Evolutionary conservation across 2,797 vertebrate species (phyloP).

Genomic region (Gallinago solitaria): DNA sequence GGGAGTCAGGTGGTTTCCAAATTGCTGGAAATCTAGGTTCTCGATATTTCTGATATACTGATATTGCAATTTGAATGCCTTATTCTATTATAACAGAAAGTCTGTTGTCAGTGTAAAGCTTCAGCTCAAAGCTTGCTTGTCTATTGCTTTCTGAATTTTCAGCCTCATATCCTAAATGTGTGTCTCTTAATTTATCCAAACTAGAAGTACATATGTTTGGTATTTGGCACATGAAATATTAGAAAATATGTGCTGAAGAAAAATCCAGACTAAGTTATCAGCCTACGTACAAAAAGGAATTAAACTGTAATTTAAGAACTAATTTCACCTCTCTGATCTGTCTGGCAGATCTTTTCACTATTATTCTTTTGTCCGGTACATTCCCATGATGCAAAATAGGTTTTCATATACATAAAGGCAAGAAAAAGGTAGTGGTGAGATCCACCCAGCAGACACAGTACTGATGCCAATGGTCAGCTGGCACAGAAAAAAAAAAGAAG

Average conservation of each 20-base stretch:
- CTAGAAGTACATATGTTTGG: not conserved
- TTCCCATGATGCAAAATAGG: not conserved
- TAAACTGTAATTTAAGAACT: not conserved
- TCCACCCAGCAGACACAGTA: not conserved
- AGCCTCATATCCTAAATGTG: not conserved
- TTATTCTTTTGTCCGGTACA: not conserved
- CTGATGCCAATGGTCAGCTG: not conserved
- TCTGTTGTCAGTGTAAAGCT: not conserved
- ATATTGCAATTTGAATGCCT: not conserved
- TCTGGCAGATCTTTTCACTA: not conserved
- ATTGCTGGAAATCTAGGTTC: not conserved
- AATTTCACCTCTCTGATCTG: not conserved
- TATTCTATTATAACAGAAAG: not conserved
- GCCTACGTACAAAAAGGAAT: not conserved
- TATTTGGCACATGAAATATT: not conserved
- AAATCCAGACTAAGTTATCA: not conserved
- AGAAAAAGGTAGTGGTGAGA: not conserved
- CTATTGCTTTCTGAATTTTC: not conserved
- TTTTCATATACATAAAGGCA: not conserved
- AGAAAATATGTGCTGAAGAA: not conserved
- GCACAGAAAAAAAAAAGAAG: not conserved
- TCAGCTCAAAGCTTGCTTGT: not conserved
- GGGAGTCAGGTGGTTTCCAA: not conserved
- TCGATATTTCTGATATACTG: not conserved
- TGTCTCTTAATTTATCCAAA: not conserved